Percentiles rank a stretch among this genome's conserved stretches.
These are phyloP conservation scores for Leucophenga montana DNA, from an alignment of 2,888 invertebrate genomes.

Conservation along the genomic window DNA sequence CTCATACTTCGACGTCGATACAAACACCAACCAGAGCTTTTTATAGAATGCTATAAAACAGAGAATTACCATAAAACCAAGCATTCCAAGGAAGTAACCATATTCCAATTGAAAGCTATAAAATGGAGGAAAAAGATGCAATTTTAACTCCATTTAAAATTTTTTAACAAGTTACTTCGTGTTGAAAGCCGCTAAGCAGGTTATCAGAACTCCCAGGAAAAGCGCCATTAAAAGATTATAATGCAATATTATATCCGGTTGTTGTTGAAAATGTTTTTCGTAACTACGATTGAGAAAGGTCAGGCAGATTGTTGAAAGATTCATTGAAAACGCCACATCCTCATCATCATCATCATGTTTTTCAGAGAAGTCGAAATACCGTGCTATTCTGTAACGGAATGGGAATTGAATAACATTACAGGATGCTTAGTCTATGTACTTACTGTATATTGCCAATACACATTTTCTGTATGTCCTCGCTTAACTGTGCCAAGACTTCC, in stretches of 20 bases:
- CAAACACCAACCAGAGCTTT: neutral
- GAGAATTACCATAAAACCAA: neutral
- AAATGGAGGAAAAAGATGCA: neutral
- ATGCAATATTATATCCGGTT: neutral
- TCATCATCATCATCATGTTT: neutral
- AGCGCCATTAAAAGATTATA: neutral
- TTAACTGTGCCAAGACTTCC: conserved; percentile 79
- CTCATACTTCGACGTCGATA: neutral
- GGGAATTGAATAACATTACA: neutral
- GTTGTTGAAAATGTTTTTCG: too few species aligned
- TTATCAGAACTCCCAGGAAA: neutral
- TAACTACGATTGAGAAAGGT: neutral
- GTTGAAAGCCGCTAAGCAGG: too few species aligned
- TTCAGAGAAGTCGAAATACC: neutral
- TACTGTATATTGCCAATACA: conserved; percentile 83
- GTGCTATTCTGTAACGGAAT: neutral
- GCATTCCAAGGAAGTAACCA: neutral
- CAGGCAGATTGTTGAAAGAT: neutral
- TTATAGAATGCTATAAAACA: neutral
- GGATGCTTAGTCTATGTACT: conserved; percentile 62
- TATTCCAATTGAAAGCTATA: neutral
- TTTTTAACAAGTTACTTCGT: neutral
- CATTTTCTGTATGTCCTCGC: conserved; percentile 84
- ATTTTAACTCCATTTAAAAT: too few species aligned
- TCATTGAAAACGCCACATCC: neutral